Evolutionary conservation across 2,113 vertebrate species (phyloP), one percentile per base, ranked within the genome.

Genomic region (Galbula dea): DNA sequence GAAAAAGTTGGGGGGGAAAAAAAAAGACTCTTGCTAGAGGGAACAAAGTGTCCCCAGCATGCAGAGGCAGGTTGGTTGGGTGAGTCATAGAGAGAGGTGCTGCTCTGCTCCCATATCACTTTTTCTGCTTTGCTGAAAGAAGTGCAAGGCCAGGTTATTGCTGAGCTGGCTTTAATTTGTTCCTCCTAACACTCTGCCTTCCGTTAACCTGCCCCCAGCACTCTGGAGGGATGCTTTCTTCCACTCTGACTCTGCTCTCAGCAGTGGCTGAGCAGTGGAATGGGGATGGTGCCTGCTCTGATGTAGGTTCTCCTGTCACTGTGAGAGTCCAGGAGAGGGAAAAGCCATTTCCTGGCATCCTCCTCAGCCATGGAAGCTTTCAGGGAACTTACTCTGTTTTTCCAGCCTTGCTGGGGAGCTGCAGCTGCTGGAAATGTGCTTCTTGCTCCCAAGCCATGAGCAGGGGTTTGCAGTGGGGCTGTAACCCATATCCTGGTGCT

Each of bases 101-200:
- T 4, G 24, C 1, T 3, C 32, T 18, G 29, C 74, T 59, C 23
- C 41, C 2, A 0, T 37, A 62, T 87, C 3, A 0, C 52, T 58
- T 63, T 77, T 16, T n/a, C 37, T 19, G 59, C 84, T 57, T 51
- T 10, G 0, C 67, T 49, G 2, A 46, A 55, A 7, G 8, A 36
- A 77, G 59, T 8, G 73, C 74, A 41, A 62, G 72, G 75, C 72
- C 67, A n/a, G 80, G 30, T 58, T 41, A 13, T 4, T 12, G 90
- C 83, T 84, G 69, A 46, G 45, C 39, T 52, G 69, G 65, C 49
- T 88, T 37, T 5, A 1, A 22, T 39, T 32, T 72, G n/a, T 10
- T 49, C 76, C 73, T 11, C 0, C 26, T 7, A 8, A 75, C 15
- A 5, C 52, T 73, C 83, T 39, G 7, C 0, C 0, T 59, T 52